phyloP scores from a whole-genome alignment of 2,797 vertebrate genomes.

The Poecilia velifera region DNA sequence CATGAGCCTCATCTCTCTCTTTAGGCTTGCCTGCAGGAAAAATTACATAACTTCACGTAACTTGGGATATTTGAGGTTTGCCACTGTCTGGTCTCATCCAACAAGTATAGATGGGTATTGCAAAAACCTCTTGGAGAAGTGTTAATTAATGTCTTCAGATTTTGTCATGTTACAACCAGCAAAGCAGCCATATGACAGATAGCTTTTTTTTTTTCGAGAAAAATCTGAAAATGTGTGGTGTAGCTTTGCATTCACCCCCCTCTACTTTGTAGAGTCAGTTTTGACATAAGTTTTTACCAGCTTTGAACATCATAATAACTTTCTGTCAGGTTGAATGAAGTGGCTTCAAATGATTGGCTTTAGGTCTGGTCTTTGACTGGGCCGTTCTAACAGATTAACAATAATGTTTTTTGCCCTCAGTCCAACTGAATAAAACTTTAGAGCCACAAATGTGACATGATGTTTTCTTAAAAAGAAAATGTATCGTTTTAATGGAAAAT shows the following conservation, averaged over 20 bases:
- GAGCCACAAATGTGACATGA: neutral
- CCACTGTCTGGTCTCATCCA: neutral
- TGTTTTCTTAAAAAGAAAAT: neutral
- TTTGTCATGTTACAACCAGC: neutral
- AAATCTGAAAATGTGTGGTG: neutral
- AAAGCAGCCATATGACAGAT: neutral
- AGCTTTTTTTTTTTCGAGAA: neutral
- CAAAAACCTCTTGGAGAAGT: neutral
- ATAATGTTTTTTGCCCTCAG: neutral
- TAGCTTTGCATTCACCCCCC: neutral
- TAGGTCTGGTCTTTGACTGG: neutral
- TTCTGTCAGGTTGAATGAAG: neutral
- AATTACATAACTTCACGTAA: slow-evolving; percentile 26
- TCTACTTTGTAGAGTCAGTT: no score
- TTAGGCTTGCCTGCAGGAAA: slow-evolving; percentile 79
- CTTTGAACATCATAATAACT: neutral
- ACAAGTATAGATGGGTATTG: neutral
- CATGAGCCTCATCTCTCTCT: slow-evolving; percentile 72
- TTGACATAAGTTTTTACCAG: neutral
- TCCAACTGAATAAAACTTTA: neutral
- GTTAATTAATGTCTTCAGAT: neutral
- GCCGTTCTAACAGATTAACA: neutral
- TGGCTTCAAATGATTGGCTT: neutral
- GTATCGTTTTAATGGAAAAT: neutral
- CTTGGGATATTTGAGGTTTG: slow-evolving; percentile 4